phyloP scores from a whole-genome alignment of 2,797 vertebrate species.

The Sebastiscus albofasciatus region DNA sequence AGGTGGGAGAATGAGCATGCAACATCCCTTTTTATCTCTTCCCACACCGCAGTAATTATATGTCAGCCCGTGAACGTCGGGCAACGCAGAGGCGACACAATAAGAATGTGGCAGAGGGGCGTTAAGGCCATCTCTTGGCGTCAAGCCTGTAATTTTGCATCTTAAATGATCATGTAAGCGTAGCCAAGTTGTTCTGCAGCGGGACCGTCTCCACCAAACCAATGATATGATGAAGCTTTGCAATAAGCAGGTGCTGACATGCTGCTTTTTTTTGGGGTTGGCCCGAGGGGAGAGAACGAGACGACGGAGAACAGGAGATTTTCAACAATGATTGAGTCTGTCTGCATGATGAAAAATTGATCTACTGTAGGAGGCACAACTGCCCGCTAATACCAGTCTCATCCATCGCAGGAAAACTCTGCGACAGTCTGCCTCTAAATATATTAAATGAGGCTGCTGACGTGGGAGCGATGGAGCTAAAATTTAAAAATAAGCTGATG shows the following conservation, averaged over 20 bases:
- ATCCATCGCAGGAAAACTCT: constrained; percentile 37
- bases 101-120: constrained; percentile 83
- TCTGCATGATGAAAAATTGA: constrained; percentile 49
- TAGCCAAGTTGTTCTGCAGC: constrained; percentile 75
- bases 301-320: constrained; percentile 27
- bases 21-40: constrained; percentile 85
- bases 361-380: constrained; percentile 15
- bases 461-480: constrained; percentile 28
- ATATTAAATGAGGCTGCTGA: constrained; percentile 45
- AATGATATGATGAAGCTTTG: constrained; percentile 67
- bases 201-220: constrained; percentile 38
- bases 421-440: constrained; percentile 29
- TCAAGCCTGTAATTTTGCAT: constrained; percentile 88
- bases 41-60: constrained; percentile 89
- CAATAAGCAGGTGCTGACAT: constrained; percentile 69
- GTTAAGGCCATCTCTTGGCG: constrained; percentile 61
- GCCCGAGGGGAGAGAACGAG: neutral
- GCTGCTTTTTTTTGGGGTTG: constrained; percentile 10
- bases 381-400: neutral
- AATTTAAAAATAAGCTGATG: constrained; percentile 50
- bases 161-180: constrained; percentile 85
- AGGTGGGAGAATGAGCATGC: constrained; percentile 84
- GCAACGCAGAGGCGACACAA: constrained; percentile 76
- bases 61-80: constrained; percentile 84
- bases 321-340: constrained; percentile 45